Evolutionary conservation across 1,140 invertebrate species (phyloP), one percentile per base, ranked within the genome.

Genomic region (Metopolophium dirhodum): DNA sequence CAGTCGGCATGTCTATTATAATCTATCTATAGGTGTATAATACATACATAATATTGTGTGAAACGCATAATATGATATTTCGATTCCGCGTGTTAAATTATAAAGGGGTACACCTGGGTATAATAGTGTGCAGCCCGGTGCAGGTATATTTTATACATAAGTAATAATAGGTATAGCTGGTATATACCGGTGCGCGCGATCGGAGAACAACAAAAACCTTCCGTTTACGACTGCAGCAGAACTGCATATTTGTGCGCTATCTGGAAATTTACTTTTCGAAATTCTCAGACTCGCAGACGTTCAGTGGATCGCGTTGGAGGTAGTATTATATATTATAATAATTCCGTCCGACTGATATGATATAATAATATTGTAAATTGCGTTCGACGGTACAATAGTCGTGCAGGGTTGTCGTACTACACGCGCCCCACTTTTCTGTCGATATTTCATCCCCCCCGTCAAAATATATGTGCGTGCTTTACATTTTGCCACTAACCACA

Each of bases 31-130:
- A 77, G 30, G 30, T 18, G n/a, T 77, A 77, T 41, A 41, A 68
- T 9, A 47, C 45, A 51, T 51, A 18, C 30, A 77, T n/a, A n/a
- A 68, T 68, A n/a, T 20, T 68, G n/a, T 68, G 14, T 68, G 30
- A 68, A 6, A 77, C 61, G 61, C 61, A 77, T 77, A 18, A n/a
- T 77, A 77, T n/a, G 61, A 77, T 77, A 77, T n/a, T 77, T 77
- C 30, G 61, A 77, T 77, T 77, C 61, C 61, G 30, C 61, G 61
- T 77, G 61, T 77, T 77, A 77, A 77, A n/a, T 68, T 77, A 77
- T 77, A n/a, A 77, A 77, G 61, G 61, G 61, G 30, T 77, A 77
- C 30, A 77, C 30, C 51, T 54, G 20, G 18, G 57, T n/a, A 18
- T n/a, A 18, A 77, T n/a, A 35, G 14, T 77, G 30, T n/a, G 51